A percentile compares a stretch with the other conserved stretches of the same genome.
Evolutionary conservation across 2,113 vertebrate genomes (phyloP).

Genomic region (Pseudorasbora parva): DNA sequence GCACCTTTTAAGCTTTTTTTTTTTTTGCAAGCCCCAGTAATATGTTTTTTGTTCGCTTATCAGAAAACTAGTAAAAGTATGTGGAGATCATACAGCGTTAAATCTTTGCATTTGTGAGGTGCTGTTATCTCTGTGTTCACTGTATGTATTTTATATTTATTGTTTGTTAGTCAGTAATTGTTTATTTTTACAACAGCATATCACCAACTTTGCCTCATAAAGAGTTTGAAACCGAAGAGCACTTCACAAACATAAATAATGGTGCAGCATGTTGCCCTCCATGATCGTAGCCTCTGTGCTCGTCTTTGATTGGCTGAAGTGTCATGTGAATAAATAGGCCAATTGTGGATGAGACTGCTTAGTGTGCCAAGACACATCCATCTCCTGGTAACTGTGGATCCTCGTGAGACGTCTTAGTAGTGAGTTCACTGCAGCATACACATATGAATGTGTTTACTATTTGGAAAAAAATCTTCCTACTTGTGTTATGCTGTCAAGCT

Average conservation of each 20-base stretch:
- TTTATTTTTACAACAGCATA: slow-evolving; percentile 30
- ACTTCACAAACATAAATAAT: slow-evolving; percentile 36
- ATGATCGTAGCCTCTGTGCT: slow-evolving; percentile 30
- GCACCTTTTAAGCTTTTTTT: not conserved
- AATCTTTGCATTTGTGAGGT: slow-evolving; percentile 34
- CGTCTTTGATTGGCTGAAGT: slow-evolving; percentile 32
- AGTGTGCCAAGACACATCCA: slow-evolving; percentile 52
- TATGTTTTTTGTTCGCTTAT: not conserved
- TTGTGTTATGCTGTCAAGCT: slow-evolving; percentile 40
- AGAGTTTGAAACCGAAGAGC: slow-evolving; percentile 45
- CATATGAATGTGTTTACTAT: slow-evolving; percentile 9
- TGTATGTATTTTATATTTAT: slow-evolving; percentile 31
- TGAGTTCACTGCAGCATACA: slow-evolving; percentile 13
- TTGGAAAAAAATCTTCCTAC: slow-evolving; percentile 16
- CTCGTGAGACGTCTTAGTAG: slow-evolving; percentile 19
- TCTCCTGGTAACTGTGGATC: slow-evolving; percentile 37
- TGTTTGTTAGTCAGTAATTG: slow-evolving; percentile 9
- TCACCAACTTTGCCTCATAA: slow-evolving; percentile 55
- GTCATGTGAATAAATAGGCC: slow-evolving; percentile 49
- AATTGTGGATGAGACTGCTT: slow-evolving; percentile 48
- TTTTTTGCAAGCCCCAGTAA: slow-evolving; percentile 1
- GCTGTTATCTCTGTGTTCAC: slow-evolving; percentile 29
- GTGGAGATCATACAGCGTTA: not conserved
- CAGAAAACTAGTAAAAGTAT: slow-evolving; percentile 1
- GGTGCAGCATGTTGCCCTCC: slow-evolving; percentile 50